Conservation (phyloP, 2,888 invertebrate genomes). For the Caenorhabditis macrosperma region DNA sequence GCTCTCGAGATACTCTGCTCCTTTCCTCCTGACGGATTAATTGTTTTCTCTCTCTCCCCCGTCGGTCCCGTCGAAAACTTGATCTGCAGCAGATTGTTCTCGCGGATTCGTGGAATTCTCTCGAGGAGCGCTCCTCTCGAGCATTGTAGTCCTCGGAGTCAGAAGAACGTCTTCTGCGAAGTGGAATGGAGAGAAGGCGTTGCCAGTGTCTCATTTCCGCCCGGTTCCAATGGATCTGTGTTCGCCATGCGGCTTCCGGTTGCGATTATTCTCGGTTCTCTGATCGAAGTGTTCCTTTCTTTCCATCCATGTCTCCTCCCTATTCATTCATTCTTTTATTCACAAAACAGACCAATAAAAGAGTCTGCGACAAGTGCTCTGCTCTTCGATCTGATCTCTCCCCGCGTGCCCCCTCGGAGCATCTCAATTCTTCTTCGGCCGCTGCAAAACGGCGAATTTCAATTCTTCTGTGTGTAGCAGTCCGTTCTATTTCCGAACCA, state of each 20-base stretch:
- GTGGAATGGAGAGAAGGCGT: too few species aligned
- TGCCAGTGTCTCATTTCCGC: too few species aligned
- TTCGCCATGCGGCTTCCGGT: slow-evolving; percentile 11
- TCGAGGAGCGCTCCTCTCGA: too few species aligned
- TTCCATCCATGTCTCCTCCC: background rate
- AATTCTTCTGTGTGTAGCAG: background rate
- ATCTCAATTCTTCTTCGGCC: slow-evolving; percentile 2
- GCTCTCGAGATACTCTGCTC: background rate
- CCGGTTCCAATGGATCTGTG: too few species aligned
- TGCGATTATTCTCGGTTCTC: background rate
- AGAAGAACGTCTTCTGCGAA: too few species aligned
- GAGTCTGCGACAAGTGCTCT: slow-evolving; percentile 1
- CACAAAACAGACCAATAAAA: slow-evolving; percentile 10
- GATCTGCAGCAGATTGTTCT: background rate
- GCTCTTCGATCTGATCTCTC: background rate
- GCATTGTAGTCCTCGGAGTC: too few species aligned
- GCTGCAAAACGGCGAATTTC: slow-evolving; percentile 13
- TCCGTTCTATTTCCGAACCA: slow-evolving; percentile 29
- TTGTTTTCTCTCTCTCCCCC: slow-evolving; percentile 8
- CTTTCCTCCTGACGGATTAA: background rate
- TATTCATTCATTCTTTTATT: slow-evolving; percentile 5
- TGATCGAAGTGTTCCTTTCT: slow-evolving; percentile 8
- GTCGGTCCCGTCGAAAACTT: background rate
- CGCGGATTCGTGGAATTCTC: too few species aligned
- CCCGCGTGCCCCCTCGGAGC: background rate